Evolutionary conservation across 2,797 vertebrate species (phyloP).

Genomic region (Megalops cyprinoides): DNA sequence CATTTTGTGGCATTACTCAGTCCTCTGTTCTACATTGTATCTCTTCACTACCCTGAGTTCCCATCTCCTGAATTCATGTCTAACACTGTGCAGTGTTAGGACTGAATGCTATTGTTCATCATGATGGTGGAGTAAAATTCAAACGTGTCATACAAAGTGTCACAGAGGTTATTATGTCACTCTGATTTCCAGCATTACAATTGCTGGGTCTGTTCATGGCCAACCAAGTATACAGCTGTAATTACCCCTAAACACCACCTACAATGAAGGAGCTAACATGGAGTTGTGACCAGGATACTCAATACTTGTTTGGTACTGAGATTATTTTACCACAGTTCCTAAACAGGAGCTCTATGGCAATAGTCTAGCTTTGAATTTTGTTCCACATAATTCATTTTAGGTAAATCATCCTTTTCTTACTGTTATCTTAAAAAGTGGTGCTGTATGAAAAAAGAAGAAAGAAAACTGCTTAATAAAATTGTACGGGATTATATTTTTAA

Average conservation of each 20-base stretch:
- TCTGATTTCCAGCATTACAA: neutral
- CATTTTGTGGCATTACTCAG: neutral
- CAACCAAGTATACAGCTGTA: neutral
- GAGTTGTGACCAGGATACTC: neutral
- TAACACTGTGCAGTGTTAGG: neutral
- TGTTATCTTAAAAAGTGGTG: too few species aligned
- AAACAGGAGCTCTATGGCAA: neutral
- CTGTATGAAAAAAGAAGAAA: too few species aligned
- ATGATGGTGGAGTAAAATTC: neutral
- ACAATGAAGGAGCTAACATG: neutral
- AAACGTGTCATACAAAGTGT: neutral
- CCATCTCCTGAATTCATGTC: neutral
- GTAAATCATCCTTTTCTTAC: neutral
- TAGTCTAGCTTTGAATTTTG: neutral
- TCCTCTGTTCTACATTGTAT: neutral
- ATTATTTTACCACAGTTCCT: neutral
- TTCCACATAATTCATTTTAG: neutral
- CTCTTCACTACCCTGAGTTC: neutral
- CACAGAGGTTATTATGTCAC: neutral
- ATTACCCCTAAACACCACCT: neutral
- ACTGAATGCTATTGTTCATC: neutral
- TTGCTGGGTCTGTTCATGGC: neutral
- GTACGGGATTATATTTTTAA: neutral
- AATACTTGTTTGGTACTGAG: neutral
- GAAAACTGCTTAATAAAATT: neutral